These are phyloP conservation scores for Anastrepha ludens DNA, from an alignment of 1,140 invertebrate species.

Conservation along the genomic window DNA sequence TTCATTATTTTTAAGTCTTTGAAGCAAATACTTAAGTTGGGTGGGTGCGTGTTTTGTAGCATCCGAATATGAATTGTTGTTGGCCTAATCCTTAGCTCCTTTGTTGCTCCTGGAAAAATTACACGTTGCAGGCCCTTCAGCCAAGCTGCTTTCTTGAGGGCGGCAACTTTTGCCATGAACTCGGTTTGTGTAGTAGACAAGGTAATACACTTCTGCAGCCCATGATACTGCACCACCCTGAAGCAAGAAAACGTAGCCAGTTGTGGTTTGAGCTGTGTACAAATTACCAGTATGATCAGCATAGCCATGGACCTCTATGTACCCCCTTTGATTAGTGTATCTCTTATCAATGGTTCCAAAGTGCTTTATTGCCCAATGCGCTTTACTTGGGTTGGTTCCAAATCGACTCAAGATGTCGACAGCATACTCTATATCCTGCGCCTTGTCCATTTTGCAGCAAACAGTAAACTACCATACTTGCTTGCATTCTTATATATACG, in stretches of 20 bases:
- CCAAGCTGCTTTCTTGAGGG: slow-evolving; percentile 38
- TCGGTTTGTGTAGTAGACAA: slow-evolving; percentile 65
- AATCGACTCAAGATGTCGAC: slow-evolving; percentile 62
- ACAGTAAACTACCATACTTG: slow-evolving; percentile 71
- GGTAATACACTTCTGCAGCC: no score
- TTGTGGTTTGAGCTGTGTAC: slow-evolving; percentile 49
- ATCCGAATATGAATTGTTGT: neutral
- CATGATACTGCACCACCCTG: slow-evolving; percentile 47
- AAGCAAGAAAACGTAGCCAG: slow-evolving; percentile 56
- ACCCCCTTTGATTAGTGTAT: neutral
- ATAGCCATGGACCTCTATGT: neutral
- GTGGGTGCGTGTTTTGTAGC: slow-evolving; percentile 47
- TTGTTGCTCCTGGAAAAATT: neutral
- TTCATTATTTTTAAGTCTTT: no score
- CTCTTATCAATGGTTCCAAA: slow-evolving; percentile 3
- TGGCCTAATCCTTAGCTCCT: neutral
- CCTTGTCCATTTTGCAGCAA: slow-evolving; percentile 62
- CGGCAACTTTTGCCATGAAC: slow-evolving; percentile 46
- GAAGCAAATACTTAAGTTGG: no score
- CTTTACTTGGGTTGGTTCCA: slow-evolving; percentile 57
- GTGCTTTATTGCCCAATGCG: neutral
- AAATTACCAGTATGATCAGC: slow-evolving; percentile 56
- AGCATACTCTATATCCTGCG: slow-evolving; percentile 71
- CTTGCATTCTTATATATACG: slow-evolving; percentile 58
- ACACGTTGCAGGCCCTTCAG: slow-evolving; percentile 41